These are phyloP conservation scores for Drosophila ohnishii DNA, from an alignment of 1,140 invertebrate species.

Conservation along the genomic window DNA sequence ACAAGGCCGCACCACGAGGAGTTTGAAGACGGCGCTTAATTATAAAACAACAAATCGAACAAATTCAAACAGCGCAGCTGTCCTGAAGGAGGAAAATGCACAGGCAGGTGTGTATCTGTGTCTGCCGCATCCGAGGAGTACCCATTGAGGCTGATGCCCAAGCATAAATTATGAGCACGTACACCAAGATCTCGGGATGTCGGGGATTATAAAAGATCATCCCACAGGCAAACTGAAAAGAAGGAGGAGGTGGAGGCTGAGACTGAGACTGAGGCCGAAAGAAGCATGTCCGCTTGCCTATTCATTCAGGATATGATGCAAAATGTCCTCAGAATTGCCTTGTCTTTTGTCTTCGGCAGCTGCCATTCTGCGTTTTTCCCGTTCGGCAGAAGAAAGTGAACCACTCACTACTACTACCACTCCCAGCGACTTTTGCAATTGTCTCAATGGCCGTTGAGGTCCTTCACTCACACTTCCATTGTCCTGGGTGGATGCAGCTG, in stretches of 20 bases:
- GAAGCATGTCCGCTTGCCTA: conserved; percentile 44
- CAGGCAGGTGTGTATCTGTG: conserved; percentile 50
- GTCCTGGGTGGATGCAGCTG: conserved; percentile 44
- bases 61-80: conserved; percentile 57
- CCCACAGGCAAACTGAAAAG: conserved; percentile 42
- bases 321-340: conserved; percentile 53
- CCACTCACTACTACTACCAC: conserved; percentile 6
- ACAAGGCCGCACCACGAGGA: background rate
- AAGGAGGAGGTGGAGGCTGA: conserved; percentile 4
- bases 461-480: conserved; percentile 43
- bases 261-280: conserved; percentile 33
- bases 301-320: conserved; percentile 68
- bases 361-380: conserved; percentile 38
- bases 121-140: background rate
- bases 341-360: conserved; percentile 44
- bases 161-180: conserved; percentile 75
- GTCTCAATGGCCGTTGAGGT: conserved; percentile 44
- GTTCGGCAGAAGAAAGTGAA: conserved; percentile 46
- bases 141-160: conserved; percentile 25
- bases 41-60: conserved; percentile 66
- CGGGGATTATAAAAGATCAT: conserved; percentile 71
- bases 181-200: conserved; percentile 46
- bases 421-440: conserved; percentile 62
- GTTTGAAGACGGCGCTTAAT: conserved; percentile 60
- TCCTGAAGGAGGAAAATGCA: conserved; percentile 25